These are phyloP conservation scores for Noctua fimbriata DNA, from an alignment of 2,888 invertebrate genomes.

Conservation along the genomic window DNA sequence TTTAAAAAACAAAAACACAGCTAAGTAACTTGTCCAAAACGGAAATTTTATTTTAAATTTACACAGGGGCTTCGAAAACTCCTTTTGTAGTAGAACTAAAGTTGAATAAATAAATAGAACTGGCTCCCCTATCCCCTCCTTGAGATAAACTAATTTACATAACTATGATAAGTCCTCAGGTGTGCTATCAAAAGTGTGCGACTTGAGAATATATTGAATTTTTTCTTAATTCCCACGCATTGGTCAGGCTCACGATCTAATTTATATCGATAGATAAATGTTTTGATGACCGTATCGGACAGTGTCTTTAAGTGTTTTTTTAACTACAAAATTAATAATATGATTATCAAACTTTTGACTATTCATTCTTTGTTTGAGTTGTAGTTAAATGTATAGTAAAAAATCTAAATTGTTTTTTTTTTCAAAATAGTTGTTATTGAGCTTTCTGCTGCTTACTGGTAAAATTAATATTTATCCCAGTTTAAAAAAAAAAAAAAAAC, in stretches of 20 bases:
- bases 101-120: slow-evolving; percentile 7
- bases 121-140: slow-evolving; percentile 13
- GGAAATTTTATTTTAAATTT: slow-evolving; percentile 4
- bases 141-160: slow-evolving; percentile 52
- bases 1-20: not conserved
- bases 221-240: slow-evolving; percentile 51
- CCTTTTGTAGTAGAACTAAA: not conserved
- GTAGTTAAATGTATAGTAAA: not conserved
- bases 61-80: not conserved
- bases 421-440: not conserved
- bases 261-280: slow-evolving; percentile 6
- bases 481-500: not conserved
- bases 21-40: not conserved
- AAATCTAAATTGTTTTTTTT: too few relatives aligned
- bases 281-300: slow-evolving; percentile 23
- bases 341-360: not conserved
- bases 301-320: not conserved
- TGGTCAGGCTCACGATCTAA: slow-evolving; percentile 3
- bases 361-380: not conserved
- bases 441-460: not conserved
- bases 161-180: slow-evolving; percentile 42
- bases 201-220: slow-evolving; percentile 17
- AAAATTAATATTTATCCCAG: not conserved
- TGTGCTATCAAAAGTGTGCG: slow-evolving; percentile 32
- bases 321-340: not conserved